phyloP scores from a whole-genome alignment of 2,888 invertebrate species.

The Xanthorhoe spadicearia region DNA sequence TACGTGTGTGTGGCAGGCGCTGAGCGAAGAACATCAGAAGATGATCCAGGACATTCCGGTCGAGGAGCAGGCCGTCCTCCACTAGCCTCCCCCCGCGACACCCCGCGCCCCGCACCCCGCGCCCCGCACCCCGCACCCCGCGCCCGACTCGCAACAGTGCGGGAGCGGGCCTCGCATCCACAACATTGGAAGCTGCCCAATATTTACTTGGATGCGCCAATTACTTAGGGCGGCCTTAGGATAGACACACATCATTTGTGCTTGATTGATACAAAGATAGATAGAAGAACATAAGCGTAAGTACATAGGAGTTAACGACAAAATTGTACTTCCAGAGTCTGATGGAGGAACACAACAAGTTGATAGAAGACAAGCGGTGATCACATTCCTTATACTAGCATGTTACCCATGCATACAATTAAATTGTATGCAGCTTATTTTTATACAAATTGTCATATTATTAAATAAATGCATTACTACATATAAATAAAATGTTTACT shows the following conservation, averaged over 20 bases:
- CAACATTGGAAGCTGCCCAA: background rate
- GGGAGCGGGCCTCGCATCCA: background rate
- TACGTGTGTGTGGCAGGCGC: conserved; percentile 85
- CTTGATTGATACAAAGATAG: conserved; percentile 8
- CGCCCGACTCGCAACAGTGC: background rate
- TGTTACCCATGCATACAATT: conserved; percentile 31
- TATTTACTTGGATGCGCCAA: background rate
- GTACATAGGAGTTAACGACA: background rate
- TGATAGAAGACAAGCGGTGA: conserved; percentile 71
- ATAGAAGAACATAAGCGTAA: conserved; percentile 14
- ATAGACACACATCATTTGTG: background rate
- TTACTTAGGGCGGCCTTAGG: background rate
- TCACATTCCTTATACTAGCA: conserved; percentile 37
- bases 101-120: conserved; percentile 10
- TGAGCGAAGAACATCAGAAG: conserved; percentile 93
- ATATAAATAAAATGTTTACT: conserved; percentile 31
- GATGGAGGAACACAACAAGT: conserved; percentile 84
- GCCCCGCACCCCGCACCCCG: background rate
- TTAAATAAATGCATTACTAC: conserved; percentile 25
- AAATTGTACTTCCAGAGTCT: conserved; percentile 77
- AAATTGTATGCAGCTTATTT: conserved; percentile 43
- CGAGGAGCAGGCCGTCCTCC: conserved; percentile 67
- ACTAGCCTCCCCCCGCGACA: conserved; percentile 53
- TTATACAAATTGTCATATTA: conserved; percentile 43
- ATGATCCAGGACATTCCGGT: conserved; percentile 85